phyloP scores from a whole-genome alignment of 2,113 vertebrate genomes.

The Pelecanoides urinatrix region DNA sequence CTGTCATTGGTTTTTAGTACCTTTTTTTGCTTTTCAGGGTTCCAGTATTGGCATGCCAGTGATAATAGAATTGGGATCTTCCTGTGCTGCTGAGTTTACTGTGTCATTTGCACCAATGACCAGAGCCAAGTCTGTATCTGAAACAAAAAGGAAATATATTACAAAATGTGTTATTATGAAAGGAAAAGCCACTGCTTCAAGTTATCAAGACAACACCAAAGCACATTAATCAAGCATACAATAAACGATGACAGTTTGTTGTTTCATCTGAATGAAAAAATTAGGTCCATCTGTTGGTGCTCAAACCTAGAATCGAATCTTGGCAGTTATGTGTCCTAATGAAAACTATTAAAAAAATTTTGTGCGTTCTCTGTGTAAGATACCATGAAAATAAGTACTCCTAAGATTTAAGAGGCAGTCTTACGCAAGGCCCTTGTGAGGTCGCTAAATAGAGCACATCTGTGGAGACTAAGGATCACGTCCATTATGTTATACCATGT shows the following conservation, averaged over 20 bases:
- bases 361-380: conserved; percentile 54
- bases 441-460: background rate
- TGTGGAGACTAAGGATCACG: background rate
- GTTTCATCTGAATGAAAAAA: conserved; percentile 71
- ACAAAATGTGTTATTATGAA: conserved; percentile 27
- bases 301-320: conserved; percentile 7
- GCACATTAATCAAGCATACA: conserved; percentile 39
- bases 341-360: conserved; percentile 59
- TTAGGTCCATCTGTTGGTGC: conserved; percentile 65
- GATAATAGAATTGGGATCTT: conserved; percentile 43
- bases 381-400: conserved; percentile 35
- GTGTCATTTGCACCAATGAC: conserved; percentile 39
- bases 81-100: conserved; percentile 48
- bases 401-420: background rate
- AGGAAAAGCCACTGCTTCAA: conserved; percentile 41
- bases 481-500: background rate
- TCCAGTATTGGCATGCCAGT: background rate
- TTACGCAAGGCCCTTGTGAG: background rate
- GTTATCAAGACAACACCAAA: conserved; percentile 54
- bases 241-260: conserved; percentile 50
- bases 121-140: conserved; percentile 53
- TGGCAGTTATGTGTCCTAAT: conserved; percentile 35
- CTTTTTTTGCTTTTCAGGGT: conserved; percentile 21
- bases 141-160: conserved; percentile 41
- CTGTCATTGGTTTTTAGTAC: background rate